Base-by-base conservation (phyloP, 2,888 invertebrate genomes). In the Netelia virgata region DNA sequence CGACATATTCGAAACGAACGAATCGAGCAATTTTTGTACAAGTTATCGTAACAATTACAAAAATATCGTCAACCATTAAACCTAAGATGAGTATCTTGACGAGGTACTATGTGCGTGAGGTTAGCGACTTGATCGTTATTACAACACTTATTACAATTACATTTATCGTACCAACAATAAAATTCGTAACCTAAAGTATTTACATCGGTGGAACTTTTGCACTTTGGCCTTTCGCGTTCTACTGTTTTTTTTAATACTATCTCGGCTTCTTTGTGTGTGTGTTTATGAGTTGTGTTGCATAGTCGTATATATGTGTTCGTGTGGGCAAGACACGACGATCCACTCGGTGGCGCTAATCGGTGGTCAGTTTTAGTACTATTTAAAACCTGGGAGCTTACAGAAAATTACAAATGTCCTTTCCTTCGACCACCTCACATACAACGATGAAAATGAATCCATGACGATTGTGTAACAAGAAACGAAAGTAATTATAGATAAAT, bases 201-300 rank as follows among this genome's bases (percentile, higher is more conserved):
- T 78, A 78, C 78, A 78, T 78, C 55, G 70, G 28, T 64, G 78
- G 53, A 78, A 74, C 73, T 53, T 28, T 28, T 70, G 50, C 69
- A 59, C 50, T 72, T 78, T 64, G 63, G 78, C 47, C 53, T 55
- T 57, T 23, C 64, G 55, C 72, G 64, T 14, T 79, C 43, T 79
- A 47, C 36, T 57, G 16, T 28, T 63, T 78, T 14, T 69, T 55
- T n/a, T 55, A 79, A 79, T 79, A 79, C 78, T 79, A 79, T 79
- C 64, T 72, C 53, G 78, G 78, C 63, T 72, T 78, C 18, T 63
- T 64, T 70, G 28, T 61, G 20, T 63, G 20, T n/a, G 59, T 14
- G 72, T n/a, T 41, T 59, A 50, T 50, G 61, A 10, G n/a, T 23
- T 63, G n/a, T 20, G 1, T 50, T 16, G 43, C 63, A 10, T 28